phyloP scores from a whole-genome alignment of 2,888 invertebrate species.

The Octodonta nipae region DNA sequence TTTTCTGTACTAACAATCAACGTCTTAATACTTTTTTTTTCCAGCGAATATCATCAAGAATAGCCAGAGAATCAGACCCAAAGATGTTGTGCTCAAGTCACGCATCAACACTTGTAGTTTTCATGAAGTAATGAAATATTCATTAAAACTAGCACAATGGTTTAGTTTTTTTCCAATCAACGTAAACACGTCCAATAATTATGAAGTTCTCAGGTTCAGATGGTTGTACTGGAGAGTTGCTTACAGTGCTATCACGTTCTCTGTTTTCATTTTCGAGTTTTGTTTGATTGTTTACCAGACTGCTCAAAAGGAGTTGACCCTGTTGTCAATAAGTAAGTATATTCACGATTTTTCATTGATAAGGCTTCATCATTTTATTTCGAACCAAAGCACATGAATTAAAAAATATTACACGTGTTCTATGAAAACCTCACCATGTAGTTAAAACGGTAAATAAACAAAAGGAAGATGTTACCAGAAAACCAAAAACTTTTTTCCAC shows the following conservation, averaged over 20 bases:
- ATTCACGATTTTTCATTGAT: too few species aligned
- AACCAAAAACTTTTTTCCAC: too few species aligned
- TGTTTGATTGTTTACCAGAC: constrained; percentile 6
- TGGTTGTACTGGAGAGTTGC: constrained; percentile 11
- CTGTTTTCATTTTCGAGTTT: constrained; percentile 7
- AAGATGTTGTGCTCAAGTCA: constrained; percentile 4
- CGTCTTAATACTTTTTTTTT: too few species aligned
- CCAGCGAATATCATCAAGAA: too few species aligned
- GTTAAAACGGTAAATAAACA: too few species aligned
- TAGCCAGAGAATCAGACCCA: neutral
- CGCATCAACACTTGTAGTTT: constrained; percentile 8
- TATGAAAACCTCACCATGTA: too few species aligned
- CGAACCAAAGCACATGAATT: too few species aligned
- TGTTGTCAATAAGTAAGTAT: constrained; percentile 8
- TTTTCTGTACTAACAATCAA: too few species aligned
- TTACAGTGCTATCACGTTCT: constrained; percentile 9
- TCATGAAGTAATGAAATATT: constrained; percentile 8
- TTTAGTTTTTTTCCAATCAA: constrained; percentile 13
- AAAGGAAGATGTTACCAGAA: too few species aligned
- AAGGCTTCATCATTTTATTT: neutral
- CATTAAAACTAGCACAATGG: constrained; percentile 10
- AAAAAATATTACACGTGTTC: too few species aligned
- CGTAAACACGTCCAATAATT: constrained; percentile 3
- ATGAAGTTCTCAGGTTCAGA: constrained; percentile 6
- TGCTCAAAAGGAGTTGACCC: constrained; percentile 2